Evolutionary conservation across 2,888 invertebrate genomes (phyloP).

Genomic region (Drosophila austrosaltans): DNA sequence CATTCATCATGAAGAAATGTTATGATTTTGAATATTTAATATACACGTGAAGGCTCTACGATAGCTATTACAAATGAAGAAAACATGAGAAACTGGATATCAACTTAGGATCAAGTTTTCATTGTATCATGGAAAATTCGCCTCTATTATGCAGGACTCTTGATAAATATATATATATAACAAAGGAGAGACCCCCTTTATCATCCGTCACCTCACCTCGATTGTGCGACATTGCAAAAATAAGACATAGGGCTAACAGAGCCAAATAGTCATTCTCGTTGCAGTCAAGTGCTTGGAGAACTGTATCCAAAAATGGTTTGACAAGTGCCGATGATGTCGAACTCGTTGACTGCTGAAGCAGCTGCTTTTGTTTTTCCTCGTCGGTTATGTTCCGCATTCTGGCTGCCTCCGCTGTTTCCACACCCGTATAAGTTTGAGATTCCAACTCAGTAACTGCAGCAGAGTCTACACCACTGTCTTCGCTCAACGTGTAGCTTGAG

Average conservation of each 20-base stretch:
- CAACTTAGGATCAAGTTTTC: background rate
- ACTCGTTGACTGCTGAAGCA: constrained; percentile 81
- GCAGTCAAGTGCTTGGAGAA: constrained; percentile 94
- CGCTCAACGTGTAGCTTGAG: constrained; percentile 66
- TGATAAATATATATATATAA: constrained; percentile 7
- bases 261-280: constrained; percentile 97
- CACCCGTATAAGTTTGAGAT: constrained; percentile 36
- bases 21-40: too few relatives aligned
- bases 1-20: too few relatives aligned
- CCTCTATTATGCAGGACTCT: constrained; percentile 6
- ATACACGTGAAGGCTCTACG: too few relatives aligned
- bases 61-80: too few relatives aligned
- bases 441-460: constrained; percentile 54
- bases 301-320: constrained; percentile 92
- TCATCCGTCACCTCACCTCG: constrained; percentile 87
- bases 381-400: constrained; percentile 90
- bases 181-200: constrained; percentile 20
- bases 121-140: background rate
- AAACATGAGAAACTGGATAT: background rate
- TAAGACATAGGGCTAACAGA: constrained; percentile 94
- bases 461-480: constrained; percentile 67
- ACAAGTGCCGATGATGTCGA: constrained; percentile 55
- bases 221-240: constrained; percentile 97
- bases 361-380: constrained; percentile 95
- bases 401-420: constrained; percentile 79